A percentile compares a stretch with the other conserved stretches of the same genome.
Conservation (phyloP, 2,797 vertebrate genomes). For the Paramormyrops hopkinsi region DNA sequence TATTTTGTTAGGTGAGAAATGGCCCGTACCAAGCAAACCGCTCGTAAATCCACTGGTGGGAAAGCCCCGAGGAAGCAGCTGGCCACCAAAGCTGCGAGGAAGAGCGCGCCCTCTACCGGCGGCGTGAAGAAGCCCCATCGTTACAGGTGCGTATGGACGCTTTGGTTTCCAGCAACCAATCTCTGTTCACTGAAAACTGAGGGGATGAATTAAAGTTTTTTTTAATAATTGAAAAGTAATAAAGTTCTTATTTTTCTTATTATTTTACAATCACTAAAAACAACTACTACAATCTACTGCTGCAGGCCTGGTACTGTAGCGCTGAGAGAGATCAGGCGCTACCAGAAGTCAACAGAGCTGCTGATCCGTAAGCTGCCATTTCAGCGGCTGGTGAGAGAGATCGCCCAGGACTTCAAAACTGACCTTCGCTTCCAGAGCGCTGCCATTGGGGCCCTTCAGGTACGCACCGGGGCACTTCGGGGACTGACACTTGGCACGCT, state of each 20-base stretch:
- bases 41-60: constrained; percentile 69
- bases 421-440: constrained; percentile 73
- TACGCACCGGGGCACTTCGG: background rate
- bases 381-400: constrained; percentile 48
- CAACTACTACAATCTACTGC: background rate
- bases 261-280: background rate
- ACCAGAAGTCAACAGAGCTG: constrained; percentile 47
- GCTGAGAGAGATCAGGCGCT: constrained; percentile 41
- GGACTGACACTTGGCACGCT: background rate
- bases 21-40: constrained; percentile 72
- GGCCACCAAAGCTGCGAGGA: constrained; percentile 70
- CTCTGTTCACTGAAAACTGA: background rate
- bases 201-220: background rate
- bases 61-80: constrained; percentile 72
- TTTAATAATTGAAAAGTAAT: background rate
- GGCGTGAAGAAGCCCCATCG: constrained; percentile 74
- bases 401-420: constrained; percentile 62
- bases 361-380: constrained; percentile 35
- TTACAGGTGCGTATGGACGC: constrained; percentile 52
- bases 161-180: background rate
- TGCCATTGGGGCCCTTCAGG: constrained; percentile 52
- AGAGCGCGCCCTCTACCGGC: constrained; percentile 72
- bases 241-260: background rate
- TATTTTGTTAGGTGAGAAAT: constrained; percentile 39
- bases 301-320: constrained; percentile 44